Evolutionary conservation across 1,140 invertebrate species (phyloP).

Genomic region (Diplogasteroides magnus): DNA sequence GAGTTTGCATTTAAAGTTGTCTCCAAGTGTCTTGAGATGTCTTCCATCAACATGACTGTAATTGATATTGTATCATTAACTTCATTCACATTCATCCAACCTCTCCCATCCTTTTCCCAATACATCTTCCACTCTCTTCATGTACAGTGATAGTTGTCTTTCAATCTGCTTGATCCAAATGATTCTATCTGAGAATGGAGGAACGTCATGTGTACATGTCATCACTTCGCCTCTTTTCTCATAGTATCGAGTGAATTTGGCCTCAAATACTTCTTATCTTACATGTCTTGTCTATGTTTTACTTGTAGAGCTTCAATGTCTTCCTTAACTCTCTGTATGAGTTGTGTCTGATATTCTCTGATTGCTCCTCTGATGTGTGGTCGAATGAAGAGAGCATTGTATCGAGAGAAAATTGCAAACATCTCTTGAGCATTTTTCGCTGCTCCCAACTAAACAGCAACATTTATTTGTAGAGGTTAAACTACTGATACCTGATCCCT

Average conservation of each 20-base stretch:
- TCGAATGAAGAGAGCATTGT: slow-evolving; percentile 94
- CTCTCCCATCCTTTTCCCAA: slow-evolving; percentile 96
- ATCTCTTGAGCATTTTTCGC: slow-evolving; percentile 99
- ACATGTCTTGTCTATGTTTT: slow-evolving; percentile 61
- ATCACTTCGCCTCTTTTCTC: slow-evolving; percentile 69
- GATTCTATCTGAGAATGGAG: slow-evolving; percentile 91
- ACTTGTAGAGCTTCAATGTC: slow-evolving; percentile 96
- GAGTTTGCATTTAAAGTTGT: slow-evolving; percentile 91
- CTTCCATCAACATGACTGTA: slow-evolving; percentile 30
- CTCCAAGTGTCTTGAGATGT: slow-evolving; percentile 91
- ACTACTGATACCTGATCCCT: slow-evolving; percentile 79
- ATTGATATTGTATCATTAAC: slow-evolving; percentile 12
- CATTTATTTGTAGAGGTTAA: neutral
- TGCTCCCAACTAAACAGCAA: slow-evolving; percentile 58
- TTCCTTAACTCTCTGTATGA: slow-evolving; percentile 97
- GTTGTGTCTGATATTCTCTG: slow-evolving; percentile 94
- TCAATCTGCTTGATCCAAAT: slow-evolving; percentile 98
- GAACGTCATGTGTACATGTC: slow-evolving; percentile 83
- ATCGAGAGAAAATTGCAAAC: slow-evolving; percentile 95
- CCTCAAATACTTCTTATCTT: slow-evolving; percentile 5
- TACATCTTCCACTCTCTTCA: slow-evolving; percentile 92
- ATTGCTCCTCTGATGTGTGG: slow-evolving; percentile 97
- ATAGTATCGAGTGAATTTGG: slow-evolving; percentile 25
- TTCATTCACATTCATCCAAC: slow-evolving; percentile 86
- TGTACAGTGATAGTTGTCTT: slow-evolving; percentile 89